These are phyloP conservation scores for Pedicia rivosa DNA, from an alignment of 2,888 invertebrate genomes.

Conservation along the genomic window DNA sequence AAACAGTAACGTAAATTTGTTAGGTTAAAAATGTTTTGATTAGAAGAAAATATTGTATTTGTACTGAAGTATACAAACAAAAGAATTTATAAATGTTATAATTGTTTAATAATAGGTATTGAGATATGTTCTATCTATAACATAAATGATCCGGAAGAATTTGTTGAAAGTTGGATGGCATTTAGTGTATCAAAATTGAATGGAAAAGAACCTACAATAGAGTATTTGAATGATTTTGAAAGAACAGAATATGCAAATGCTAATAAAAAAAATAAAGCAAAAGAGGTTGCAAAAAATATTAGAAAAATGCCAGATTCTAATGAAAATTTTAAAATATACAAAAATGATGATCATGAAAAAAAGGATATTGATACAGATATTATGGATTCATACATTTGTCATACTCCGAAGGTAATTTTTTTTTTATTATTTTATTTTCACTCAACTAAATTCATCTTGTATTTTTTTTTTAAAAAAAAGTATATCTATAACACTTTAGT, in stretches of 20 bases:
- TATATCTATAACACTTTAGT: background rate
- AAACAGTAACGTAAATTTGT: too few species aligned
- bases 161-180: slow-evolving; percentile 66
- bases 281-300: background rate
- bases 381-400: slow-evolving; percentile 18
- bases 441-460: too few species aligned
- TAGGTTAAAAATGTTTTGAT: too few species aligned
- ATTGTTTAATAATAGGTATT: slow-evolving; percentile 30
- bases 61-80: slow-evolving; percentile 2
- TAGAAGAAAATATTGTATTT: background rate
- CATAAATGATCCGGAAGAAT: slow-evolving; percentile 47
- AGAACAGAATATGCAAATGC: slow-evolving; percentile 37
- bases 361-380: slow-evolving; percentile 16
- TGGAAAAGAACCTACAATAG: slow-evolving; percentile 42
- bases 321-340: slow-evolving; percentile 6
- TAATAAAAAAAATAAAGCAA: slow-evolving; percentile 16
- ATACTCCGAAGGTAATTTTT: slow-evolving; percentile 24
- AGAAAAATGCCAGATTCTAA: background rate
- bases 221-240: slow-evolving; percentile 42
- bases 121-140: slow-evolving; percentile 47
- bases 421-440: slow-evolving; percentile 4
- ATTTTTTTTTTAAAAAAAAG: too few species aligned
- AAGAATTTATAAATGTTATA: slow-evolving; percentile 10
- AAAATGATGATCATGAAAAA: slow-evolving; percentile 7
- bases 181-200: slow-evolving; percentile 48